A percentile compares a stretch with the other conserved stretches of the same genome.
These are phyloP conservation scores for Merodon equestris DNA, from an alignment of 2,888 invertebrate species.

Conservation along the genomic window DNA sequence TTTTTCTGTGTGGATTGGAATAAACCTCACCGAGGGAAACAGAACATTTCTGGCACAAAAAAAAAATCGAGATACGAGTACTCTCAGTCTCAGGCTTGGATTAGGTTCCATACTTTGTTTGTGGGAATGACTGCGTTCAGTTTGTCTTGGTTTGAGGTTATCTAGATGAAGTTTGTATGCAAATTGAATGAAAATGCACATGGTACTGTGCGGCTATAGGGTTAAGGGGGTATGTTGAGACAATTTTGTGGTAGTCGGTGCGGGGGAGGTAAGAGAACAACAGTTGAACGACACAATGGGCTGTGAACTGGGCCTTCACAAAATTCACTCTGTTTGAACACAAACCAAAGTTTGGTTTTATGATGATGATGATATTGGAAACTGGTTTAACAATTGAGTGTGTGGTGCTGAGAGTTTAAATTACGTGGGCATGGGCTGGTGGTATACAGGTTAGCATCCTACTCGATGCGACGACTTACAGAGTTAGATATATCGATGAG, in stretches of 20 bases:
- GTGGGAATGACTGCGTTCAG: no score
- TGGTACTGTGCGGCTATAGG: no score
- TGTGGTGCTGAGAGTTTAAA: background rate
- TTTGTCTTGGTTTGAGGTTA: background rate
- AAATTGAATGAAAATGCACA: conserved; percentile 59
- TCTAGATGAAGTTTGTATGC: conserved; percentile 53
- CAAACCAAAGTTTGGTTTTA: conserved; percentile 46
- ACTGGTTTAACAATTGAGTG: conserved; percentile 47
- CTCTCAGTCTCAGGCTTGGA: no score
- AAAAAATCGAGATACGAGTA: no score
- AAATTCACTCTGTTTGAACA: conserved; percentile 52
- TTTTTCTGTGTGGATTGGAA: no score
- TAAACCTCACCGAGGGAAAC: background rate
- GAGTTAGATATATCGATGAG: no score
- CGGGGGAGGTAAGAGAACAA: background rate
- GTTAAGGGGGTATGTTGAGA: conserved; percentile 15
- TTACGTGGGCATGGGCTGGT: no score
- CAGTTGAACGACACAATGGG: conserved; percentile 43
- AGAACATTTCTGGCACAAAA: no score
- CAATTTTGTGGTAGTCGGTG: conserved; percentile 49
- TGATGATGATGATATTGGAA: conserved; percentile 37
- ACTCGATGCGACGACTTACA: no score
- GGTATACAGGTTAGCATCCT: no score
- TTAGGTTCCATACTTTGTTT: no score
- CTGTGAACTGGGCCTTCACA: conserved; percentile 40